Conservation (phyloP, 2,113 vertebrate species). For the Columba livia region DNA sequence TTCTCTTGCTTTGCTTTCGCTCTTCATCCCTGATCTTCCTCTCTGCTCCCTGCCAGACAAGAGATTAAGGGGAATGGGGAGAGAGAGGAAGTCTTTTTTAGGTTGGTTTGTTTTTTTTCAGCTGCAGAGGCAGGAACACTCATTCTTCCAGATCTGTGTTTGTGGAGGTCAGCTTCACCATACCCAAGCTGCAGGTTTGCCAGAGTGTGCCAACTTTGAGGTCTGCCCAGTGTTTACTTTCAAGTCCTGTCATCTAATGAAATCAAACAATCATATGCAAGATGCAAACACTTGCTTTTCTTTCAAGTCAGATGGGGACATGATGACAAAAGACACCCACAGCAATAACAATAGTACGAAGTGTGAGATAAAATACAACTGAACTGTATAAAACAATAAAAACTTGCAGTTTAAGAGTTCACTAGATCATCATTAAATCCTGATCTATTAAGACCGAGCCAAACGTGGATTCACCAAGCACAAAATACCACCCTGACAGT, state of each 20-base stretch:
- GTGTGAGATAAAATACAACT: rapidly evolving
- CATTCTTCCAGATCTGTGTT: background rate
- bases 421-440: background rate
- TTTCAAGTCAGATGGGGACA: background rate
- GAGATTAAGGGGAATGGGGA: background rate
- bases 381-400: background rate
- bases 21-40: slow-evolving; percentile 99
- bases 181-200: rapidly evolving
- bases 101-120: background rate
- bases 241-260: background rate
- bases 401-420: background rate
- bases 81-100: background rate
- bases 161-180: background rate
- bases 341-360: background rate
- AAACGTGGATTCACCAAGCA: background rate
- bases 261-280: background rate
- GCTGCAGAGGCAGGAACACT: background rate
- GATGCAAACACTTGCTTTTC: background rate
- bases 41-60: slow-evolving; percentile 84
- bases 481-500: background rate
- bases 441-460: background rate
- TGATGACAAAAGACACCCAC: background rate
- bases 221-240: background rate
- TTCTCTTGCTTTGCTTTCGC: slow-evolving; percentile 96
- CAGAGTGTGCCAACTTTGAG: background rate